phyloP scores from a whole-genome alignment of 2,797 vertebrate genomes.

The Oophaga sylvatica region DNA sequence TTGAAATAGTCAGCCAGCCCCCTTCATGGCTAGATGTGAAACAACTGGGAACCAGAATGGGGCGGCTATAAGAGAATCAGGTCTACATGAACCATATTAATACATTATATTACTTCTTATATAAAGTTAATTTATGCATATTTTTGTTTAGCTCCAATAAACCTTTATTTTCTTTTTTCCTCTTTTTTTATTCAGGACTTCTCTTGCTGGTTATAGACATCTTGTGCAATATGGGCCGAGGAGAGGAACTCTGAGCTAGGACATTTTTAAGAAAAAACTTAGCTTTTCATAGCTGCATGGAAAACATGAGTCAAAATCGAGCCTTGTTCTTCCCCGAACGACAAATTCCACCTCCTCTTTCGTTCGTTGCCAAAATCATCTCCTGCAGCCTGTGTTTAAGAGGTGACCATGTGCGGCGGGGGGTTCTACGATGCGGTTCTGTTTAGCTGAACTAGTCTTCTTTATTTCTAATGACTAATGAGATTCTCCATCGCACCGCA shows the following conservation, averaged over 20 bases:
- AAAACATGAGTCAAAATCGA: slow-evolving; percentile 53
- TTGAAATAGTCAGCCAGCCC: too few species aligned
- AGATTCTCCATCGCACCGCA: slow-evolving; percentile 26
- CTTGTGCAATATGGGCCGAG: not conserved
- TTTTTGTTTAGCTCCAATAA: too few species aligned
- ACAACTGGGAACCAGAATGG: too few species aligned
- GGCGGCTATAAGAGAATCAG: too few species aligned
- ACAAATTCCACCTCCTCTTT: slow-evolving; percentile 38
- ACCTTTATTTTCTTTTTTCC: not conserved
- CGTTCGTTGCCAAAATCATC: slow-evolving; percentile 36
- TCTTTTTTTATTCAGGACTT: not conserved
- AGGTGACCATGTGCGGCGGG: slow-evolving; percentile 12
- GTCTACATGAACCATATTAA: too few species aligned
- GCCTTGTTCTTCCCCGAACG: slow-evolving; percentile 1
- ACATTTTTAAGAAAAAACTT: slow-evolving; percentile 6
- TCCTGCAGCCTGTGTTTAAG: slow-evolving; percentile 41
- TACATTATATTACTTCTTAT: too few species aligned
- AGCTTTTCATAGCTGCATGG: slow-evolving; percentile 29
- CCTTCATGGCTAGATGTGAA: too few species aligned
- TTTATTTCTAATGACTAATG: slow-evolving; percentile 47
- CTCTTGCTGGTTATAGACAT: not conserved
- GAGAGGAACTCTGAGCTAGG: not conserved
- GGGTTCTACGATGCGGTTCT: slow-evolving; percentile 27
- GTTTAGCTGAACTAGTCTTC: slow-evolving; percentile 42
- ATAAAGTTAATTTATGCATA: too few species aligned